Conservation (phyloP, 2,797 vertebrate genomes). For the Oreochromis mossambicus region DNA sequence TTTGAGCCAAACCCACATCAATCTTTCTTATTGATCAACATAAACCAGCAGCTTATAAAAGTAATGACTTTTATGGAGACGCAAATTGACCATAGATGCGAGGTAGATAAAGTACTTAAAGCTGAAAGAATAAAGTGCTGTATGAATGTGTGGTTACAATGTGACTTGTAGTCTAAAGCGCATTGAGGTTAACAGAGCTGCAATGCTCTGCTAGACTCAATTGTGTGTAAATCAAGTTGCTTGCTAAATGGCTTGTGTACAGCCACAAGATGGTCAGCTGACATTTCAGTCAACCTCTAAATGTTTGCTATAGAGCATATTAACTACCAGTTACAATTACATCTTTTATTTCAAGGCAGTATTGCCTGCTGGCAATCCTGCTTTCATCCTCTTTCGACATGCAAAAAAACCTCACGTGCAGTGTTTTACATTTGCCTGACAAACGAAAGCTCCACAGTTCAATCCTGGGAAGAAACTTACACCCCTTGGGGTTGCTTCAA, state of each 20-base stretch:
- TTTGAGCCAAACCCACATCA: not conserved
- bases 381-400: not conserved
- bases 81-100: not conserved
- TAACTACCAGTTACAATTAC: not conserved
- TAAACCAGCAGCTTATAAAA: not conserved
- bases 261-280: not conserved
- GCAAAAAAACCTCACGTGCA: not conserved
- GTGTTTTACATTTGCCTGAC: not conserved
- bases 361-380: not conserved
- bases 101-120: not conserved
- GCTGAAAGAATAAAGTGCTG: not conserved
- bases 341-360: not conserved
- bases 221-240: no score
- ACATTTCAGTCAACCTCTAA: not conserved
- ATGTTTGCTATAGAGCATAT: not conserved
- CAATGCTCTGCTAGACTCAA: not conserved
- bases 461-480: not conserved
- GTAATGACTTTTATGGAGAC: not conserved
- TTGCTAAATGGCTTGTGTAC: not conserved
- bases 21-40: not conserved
- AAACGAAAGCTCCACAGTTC: not conserved
- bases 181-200: not conserved
- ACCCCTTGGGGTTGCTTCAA: not conserved
- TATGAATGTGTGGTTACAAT: not conserved
- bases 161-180: not conserved